Evolutionary conservation across 2,797 vertebrate species (phyloP).

Genomic region (Xenops minutus): DNA sequence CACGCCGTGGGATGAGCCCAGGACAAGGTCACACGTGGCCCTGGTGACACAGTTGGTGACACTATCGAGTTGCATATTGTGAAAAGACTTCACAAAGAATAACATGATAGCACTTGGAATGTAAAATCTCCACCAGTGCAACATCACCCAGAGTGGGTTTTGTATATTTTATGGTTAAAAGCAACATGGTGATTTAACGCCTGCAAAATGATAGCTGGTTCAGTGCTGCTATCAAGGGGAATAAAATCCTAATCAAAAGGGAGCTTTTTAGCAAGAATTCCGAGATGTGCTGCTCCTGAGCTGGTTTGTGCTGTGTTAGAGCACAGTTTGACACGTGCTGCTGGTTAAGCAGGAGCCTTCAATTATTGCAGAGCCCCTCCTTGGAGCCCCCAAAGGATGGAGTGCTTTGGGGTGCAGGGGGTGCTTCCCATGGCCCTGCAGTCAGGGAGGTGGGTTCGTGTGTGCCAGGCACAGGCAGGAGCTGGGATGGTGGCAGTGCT

Average conservation of each 20-base stretch:
- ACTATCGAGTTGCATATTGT: accelerated
- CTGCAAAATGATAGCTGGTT: neutral
- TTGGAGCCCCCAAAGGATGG: neutral
- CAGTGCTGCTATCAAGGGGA: neutral
- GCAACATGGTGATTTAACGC: neutral
- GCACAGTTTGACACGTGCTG: neutral
- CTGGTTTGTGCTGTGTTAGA: neutral
- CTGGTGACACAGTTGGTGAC: neutral
- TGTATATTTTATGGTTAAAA: neutral
- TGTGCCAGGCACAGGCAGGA: neutral
- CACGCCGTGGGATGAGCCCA: neutral
- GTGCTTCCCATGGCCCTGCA: neutral
- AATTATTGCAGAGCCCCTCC: neutral
- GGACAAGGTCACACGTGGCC: neutral
- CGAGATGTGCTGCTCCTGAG: accelerated
- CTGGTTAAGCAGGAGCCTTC: neutral
- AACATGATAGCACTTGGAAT: neutral
- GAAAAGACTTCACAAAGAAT: neutral
- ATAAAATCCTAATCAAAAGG: neutral
- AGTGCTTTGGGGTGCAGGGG: neutral
- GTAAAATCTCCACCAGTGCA: neutral
- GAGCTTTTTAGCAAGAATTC: neutral
- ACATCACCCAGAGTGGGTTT: accelerated
- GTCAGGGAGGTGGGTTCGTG: neutral
- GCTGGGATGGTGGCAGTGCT: neutral